phyloP scores from a whole-genome alignment of 2,113 vertebrate genomes.

The Sinocyclocheilus maitianheensis region DNA sequence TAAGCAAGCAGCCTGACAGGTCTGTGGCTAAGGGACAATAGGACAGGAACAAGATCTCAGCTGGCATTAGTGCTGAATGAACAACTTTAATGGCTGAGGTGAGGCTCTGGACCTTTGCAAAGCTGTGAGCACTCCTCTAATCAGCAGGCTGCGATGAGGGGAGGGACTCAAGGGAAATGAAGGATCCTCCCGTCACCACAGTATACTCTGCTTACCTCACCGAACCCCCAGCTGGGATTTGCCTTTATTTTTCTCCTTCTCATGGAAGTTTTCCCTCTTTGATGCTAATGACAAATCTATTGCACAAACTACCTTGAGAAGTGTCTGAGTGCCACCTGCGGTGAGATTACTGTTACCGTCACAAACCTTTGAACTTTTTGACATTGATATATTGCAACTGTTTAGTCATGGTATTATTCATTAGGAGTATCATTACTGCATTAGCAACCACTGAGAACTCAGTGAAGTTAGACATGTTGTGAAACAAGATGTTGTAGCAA shows the following conservation, averaged over 20 bases:
- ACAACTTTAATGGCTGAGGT: slow-evolving; percentile 44
- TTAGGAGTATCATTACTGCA: slow-evolving; percentile 21
- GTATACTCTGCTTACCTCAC: slow-evolving; percentile 40
- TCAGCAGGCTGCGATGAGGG: background rate
- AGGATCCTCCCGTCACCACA: slow-evolving; percentile 40
- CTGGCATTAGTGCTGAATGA: slow-evolving; percentile 41
- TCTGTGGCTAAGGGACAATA: slow-evolving; percentile 24
- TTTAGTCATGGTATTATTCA: slow-evolving; percentile 23
- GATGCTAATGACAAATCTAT: slow-evolving; percentile 41
- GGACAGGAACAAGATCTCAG: slow-evolving; percentile 33
- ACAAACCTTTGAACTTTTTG: background rate
- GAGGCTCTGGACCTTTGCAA: slow-evolving; percentile 38
- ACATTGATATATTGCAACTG: background rate
- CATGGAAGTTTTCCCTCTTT: slow-evolving; percentile 10
- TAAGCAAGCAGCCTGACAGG: background rate
- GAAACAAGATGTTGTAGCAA: background rate
- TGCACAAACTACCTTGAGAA: background rate
- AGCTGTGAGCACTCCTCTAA: slow-evolving; percentile 24
- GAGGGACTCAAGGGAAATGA: slow-evolving; percentile 30
- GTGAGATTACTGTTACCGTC: background rate
- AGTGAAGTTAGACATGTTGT: background rate
- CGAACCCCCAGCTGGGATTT: slow-evolving; percentile 13
- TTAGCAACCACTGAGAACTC: background rate
- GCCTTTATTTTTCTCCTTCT: slow-evolving; percentile 9
- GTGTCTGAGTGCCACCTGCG: background rate